A percentile compares a stretch with the other conserved stretches of the same genome.
phyloP scores from a whole-genome alignment of 2,888 invertebrate genomes.

The Tetragonula carbonaria region DNA sequence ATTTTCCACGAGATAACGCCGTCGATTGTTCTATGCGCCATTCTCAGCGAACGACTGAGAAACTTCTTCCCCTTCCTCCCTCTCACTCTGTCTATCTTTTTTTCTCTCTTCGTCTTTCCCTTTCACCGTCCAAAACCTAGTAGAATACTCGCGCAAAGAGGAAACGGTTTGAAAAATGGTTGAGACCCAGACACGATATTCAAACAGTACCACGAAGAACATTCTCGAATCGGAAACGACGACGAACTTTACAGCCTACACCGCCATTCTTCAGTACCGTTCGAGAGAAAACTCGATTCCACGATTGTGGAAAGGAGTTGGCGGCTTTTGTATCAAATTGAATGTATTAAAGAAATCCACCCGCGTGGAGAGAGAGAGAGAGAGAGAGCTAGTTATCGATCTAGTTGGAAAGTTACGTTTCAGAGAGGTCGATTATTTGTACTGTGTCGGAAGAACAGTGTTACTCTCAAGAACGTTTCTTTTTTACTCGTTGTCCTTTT shows the following conservation, averaged over 20 bases:
- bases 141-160: conserved; percentile 23
- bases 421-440: conserved; percentile 7
- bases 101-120: no score
- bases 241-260: conserved; percentile 58
- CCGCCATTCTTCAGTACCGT: background rate
- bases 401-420: background rate
- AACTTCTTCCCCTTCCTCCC: conserved; percentile 13
- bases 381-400: background rate
- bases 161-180: conserved; percentile 54
- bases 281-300: background rate
- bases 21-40: conserved; percentile 62
- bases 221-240: conserved; percentile 55
- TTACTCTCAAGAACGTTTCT: background rate
- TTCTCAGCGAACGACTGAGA: conserved; percentile 36
- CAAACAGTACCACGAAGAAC: conserved; percentile 39
- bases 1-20: conserved; percentile 61
- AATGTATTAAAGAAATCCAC: conserved; percentile 10
- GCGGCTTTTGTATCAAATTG: conserved; percentile 16
- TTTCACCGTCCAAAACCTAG: background rate
- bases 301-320: background rate
- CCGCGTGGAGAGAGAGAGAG: no score
- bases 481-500: background rate
- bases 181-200: conserved; percentile 49
- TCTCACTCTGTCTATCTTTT: no score
- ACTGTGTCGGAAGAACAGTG: background rate